Conservation (phyloP, 2,888 invertebrate genomes). For the Eristalinus aeneus region DNA sequence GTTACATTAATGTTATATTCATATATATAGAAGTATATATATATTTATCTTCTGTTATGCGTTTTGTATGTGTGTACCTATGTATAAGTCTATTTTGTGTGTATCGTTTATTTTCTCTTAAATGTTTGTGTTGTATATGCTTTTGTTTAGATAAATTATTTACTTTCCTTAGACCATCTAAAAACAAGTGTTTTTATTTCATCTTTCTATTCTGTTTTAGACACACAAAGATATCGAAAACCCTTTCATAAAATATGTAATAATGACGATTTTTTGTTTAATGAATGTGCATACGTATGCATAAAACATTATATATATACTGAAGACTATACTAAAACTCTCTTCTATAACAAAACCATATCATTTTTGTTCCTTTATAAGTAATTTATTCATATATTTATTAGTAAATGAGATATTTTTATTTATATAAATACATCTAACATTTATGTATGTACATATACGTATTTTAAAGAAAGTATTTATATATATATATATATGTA, state of each 20-base stretch:
- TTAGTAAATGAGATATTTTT: constrained; percentile 38
- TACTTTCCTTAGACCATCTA: constrained; percentile 9
- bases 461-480: constrained; percentile 31
- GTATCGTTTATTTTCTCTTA: constrained; percentile 13
- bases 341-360: constrained; percentile 24
- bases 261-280: constrained; percentile 30
- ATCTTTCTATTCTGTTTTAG: constrained; percentile 15
- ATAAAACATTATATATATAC: constrained; percentile 46
- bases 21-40: background rate
- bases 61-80: background rate
- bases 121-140: background rate
- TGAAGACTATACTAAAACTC: constrained; percentile 41
- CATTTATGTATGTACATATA: constrained; percentile 59
- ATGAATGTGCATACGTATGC: constrained; percentile 61
- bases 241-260: constrained; percentile 34
- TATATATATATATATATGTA: constrained; percentile 13
- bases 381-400: constrained; percentile 14
- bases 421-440: constrained; percentile 31
- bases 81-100: constrained; percentile 12
- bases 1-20: constrained; percentile 32
- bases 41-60: constrained; percentile 12
- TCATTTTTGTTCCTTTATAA: constrained; percentile 2
- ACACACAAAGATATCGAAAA: constrained; percentile 43
- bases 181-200: constrained; percentile 5
- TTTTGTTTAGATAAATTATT: background rate